Evolutionary conservation across 1,140 invertebrate genomes (phyloP).

Genomic region (Drosophila athabasca): DNA sequence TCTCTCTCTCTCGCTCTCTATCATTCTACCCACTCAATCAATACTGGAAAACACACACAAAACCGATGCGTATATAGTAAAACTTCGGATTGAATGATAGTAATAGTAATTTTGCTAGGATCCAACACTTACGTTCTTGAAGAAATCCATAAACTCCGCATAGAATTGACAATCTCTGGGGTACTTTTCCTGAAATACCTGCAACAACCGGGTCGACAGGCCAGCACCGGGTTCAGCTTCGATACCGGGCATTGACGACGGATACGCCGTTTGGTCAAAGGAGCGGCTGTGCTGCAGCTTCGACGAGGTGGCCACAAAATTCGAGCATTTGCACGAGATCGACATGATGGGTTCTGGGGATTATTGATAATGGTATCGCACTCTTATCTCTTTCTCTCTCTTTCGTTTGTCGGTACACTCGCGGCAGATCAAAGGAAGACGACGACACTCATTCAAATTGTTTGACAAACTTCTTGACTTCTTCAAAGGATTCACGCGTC

Average conservation of each 20-base stretch:
- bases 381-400: constrained; percentile 9
- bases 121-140: constrained; percentile 65
- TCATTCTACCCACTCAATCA: constrained; percentile 25
- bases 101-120: constrained; percentile 28
- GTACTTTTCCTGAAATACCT: constrained; percentile 58
- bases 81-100: constrained; percentile 9
- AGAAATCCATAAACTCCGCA: constrained; percentile 64
- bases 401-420: not conserved
- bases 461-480: too few relatives aligned
- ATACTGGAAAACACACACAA: constrained; percentile 31
- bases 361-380: constrained; percentile 41
- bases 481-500: too few relatives aligned
- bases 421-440: not conserved
- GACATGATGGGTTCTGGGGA: constrained; percentile 46
- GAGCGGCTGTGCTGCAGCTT: constrained; percentile 47
- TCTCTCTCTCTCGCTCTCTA: constrained; percentile 3
- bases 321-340: constrained; percentile 77
- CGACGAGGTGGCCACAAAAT: constrained; percentile 60
- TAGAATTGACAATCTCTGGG: constrained; percentile 52
- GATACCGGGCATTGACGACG: constrained; percentile 5
- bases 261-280: constrained; percentile 8
- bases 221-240: constrained; percentile 10
- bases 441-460: not conserved
- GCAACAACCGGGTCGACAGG: constrained; percentile 31
- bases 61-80: constrained; percentile 10